A percentile compares a stretch with the other conserved stretches of the same genome.
Evolutionary conservation across 1,140 invertebrate species (phyloP).

Genomic region (Lasioglossum albipes): DNA sequence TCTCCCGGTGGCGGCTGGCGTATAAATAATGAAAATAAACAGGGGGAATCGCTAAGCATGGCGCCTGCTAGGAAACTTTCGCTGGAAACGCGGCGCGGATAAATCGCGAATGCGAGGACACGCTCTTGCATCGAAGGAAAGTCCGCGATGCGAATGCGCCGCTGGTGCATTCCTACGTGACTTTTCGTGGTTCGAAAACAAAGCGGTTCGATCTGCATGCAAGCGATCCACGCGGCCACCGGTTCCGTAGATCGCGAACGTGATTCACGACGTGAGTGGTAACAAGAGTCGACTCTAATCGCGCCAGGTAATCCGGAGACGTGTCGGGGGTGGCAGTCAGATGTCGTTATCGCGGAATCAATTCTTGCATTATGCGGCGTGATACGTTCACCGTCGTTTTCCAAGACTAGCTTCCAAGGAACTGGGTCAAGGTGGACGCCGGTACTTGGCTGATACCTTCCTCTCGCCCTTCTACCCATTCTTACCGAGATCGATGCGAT

Average conservation of each 20-base stretch:
- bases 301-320: too few species aligned
- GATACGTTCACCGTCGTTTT: conserved; percentile 46
- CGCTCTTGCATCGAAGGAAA: conserved; percentile 35
- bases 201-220: conserved; percentile 50
- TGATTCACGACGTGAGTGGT: conserved; percentile 47
- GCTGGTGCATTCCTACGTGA: conserved; percentile 47
- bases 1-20: too few species aligned
- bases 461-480: conserved; percentile 41
- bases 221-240: conserved; percentile 14
- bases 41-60: neutral
- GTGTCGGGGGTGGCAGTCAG: too few species aligned
- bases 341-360: too few species aligned
- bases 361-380: neutral
- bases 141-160: conserved; percentile 31
- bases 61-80: conserved; percentile 36
- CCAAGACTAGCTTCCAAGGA: conserved; percentile 34
- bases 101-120: conserved; percentile 31
- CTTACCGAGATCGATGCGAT: conserved; percentile 53
- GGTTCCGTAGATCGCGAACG: conserved; percentile 28
- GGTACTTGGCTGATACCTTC: conserved; percentile 16
- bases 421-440: conserved; percentile 55
- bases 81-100: conserved; percentile 23
- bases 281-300: conserved; percentile 8
- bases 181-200: conserved; percentile 44
- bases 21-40: too few species aligned